Percentiles rank a stretch among this genome's conserved stretches.
These are phyloP conservation scores for Esperia sulphurella DNA, from an alignment of 2,888 invertebrate genomes.

Conservation along the genomic window DNA sequence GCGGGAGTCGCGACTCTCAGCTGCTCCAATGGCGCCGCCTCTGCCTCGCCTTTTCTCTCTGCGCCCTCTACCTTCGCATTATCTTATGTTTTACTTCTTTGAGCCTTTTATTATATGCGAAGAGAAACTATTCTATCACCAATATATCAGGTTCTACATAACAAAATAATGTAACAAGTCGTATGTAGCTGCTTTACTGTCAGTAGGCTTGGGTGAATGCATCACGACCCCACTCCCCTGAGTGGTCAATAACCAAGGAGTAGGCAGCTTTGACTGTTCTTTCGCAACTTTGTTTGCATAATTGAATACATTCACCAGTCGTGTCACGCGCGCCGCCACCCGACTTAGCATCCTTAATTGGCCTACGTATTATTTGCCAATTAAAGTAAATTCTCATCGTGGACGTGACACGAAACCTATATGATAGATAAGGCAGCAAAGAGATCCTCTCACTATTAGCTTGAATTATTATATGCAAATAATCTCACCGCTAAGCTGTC, in stretches of 20 bases:
- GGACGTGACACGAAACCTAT: conserved; percentile 74
- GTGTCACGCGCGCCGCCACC: conserved; percentile 72
- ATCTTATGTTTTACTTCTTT: conserved; percentile 27
- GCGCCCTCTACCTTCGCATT: conserved; percentile 28
- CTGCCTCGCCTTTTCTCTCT: conserved; percentile 36
- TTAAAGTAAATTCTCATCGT: conserved; percentile 78
- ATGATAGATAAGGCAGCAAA: conserved; percentile 53
- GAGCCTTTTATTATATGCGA: not conserved
- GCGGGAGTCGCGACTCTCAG: conserved; percentile 44
- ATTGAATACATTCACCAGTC: conserved; percentile 75
- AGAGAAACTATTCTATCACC: conserved; percentile 1
- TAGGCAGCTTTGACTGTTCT: conserved; percentile 50
- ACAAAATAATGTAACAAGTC: too few species aligned
- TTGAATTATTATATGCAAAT: conserved; percentile 51
- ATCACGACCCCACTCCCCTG: conserved; percentile 18
- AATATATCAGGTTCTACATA: not conserved
- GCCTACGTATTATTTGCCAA: conserved; percentile 80
- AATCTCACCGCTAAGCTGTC: conserved; percentile 21
- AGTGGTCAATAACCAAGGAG: conserved; percentile 44
- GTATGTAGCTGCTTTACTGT: not conserved
- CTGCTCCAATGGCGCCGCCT: conserved; percentile 31
- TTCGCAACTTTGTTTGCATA: conserved; percentile 71
- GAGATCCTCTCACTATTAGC: conserved; percentile 45
- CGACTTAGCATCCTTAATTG: conserved; percentile 79
- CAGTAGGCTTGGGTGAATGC: conserved; percentile 3